Base-by-base conservation (phyloP, 1,140 invertebrate genomes). In the Choristoneura fumiferana region DNA sequence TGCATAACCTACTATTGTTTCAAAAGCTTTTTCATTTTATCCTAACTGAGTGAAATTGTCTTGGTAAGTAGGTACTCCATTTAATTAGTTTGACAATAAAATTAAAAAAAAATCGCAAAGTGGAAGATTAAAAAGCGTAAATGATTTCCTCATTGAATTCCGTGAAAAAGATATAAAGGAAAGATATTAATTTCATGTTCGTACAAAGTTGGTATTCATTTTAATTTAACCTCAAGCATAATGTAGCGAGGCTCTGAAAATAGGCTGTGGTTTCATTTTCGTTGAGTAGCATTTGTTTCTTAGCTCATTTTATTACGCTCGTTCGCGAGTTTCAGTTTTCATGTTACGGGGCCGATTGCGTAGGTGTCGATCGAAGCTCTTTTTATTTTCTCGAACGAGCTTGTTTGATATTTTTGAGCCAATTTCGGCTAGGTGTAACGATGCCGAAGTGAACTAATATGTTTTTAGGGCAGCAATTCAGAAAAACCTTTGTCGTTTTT, bases 261-360 rank as follows among this genome's bases (percentile, higher is more conserved):
- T 29, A 12, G 22, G 18, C 17, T 1, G 43, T 18, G 40, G 40
- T 29, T 49, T 49, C 43, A 49, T 49, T 49, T 49, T 29, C 10
- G 43, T 49, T 22, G 22, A 49, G 43, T 49, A 49, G 18, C 43
- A 49, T 22, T 49, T 49, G 43, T 71, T 66, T 64, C 61, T 62
- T 67, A 61, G 61, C 38, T 60, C 43, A 55, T 67, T 60, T 67
- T 64, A 64, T 68, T 57, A 43, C 15, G 33, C 38, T 49, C 56
- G 43, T 54, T 62, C 54, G 54, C 58, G 37, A 45, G 58, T 59
- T 65, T 53, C 55, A 45, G 55, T 60, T 60, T 62, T 57, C 49
- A 57, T n/a, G 43, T 58, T 49, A 22, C 40, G 53, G 64, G 62
- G 40, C 14, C 40, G 17, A 18, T 43, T 43, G 40, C 15, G 40